A percentile compares a stretch with the other conserved stretches of the same genome.
These are phyloP conservation scores for Melinaea menophilus DNA, from an alignment of 2,888 invertebrate genomes.

Conservation along the genomic window DNA sequence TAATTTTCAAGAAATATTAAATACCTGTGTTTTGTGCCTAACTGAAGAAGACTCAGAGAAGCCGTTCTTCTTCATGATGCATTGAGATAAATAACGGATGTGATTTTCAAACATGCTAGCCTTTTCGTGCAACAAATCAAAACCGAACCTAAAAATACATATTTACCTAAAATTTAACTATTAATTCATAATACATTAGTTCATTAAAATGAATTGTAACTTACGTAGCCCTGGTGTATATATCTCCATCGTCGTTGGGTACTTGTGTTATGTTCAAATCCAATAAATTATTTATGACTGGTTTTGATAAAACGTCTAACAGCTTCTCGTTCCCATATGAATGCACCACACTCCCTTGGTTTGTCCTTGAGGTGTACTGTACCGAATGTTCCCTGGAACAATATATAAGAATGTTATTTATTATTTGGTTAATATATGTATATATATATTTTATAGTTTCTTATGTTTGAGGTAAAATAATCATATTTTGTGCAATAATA, in stretches of 20 bases:
- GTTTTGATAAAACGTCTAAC: slow-evolving; percentile 52
- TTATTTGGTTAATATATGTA: slow-evolving; percentile 3
- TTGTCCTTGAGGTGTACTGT: slow-evolving; percentile 67
- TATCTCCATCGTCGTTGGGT: slow-evolving; percentile 68
- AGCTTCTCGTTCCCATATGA: slow-evolving; percentile 78
- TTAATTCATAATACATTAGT: too few species aligned
- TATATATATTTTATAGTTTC: too few species aligned
- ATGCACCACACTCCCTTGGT: slow-evolving; percentile 80
- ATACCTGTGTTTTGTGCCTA: slow-evolving; percentile 68
- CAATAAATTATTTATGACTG: slow-evolving; percentile 45
- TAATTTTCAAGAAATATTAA: not conserved
- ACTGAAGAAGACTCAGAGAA: slow-evolving; percentile 62
- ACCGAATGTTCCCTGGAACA: slow-evolving; percentile 58
- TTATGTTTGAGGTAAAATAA: too few species aligned
- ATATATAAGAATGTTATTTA: not conserved
- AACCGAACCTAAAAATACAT: slow-evolving; percentile 58
- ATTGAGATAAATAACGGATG: slow-evolving; percentile 66
- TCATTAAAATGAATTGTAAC: slow-evolving; percentile 37
- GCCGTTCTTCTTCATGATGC: slow-evolving; percentile 65
- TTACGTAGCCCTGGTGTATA: slow-evolving; percentile 73
- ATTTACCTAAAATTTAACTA: not conserved
- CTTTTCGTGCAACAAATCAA: slow-evolving; percentile 71
- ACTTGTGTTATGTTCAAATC: slow-evolving; percentile 65
- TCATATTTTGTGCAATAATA: too few species aligned
- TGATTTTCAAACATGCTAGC: slow-evolving; percentile 64